Percentiles rank a stretch among this genome's conserved stretches.
Conservation (phyloP, 2,797 vertebrate species). For the Neostethus bicornis region DNA sequence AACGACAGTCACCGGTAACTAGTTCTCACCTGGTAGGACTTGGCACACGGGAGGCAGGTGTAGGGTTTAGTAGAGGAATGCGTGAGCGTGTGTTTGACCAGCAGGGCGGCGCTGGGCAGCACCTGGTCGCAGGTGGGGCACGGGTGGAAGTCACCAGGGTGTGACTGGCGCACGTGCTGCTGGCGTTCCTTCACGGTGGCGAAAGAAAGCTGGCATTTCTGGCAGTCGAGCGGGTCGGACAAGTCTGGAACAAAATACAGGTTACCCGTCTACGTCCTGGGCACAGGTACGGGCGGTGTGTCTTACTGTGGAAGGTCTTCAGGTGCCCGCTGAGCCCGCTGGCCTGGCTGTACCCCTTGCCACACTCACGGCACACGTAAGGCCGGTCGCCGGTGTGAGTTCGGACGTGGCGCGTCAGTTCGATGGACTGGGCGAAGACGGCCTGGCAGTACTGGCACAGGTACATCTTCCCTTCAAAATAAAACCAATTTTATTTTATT, state of each 20-base stretch:
- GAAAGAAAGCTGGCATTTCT: conserved; percentile 92
- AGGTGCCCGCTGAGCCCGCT: conserved; percentile 90
- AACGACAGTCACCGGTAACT: neutral
- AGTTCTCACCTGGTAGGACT: conserved; percentile 88
- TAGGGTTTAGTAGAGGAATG: conserved; percentile 86
- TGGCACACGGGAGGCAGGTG: conserved; percentile 88
- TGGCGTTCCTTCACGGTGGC: conserved; percentile 86
- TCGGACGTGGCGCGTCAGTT: conserved; percentile 87
- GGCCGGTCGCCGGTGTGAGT: conserved; percentile 92
- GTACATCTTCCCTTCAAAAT: conserved; percentile 87
- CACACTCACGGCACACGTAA: conserved; percentile 88
- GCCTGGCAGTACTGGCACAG: conserved; percentile 90
- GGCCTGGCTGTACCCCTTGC: conserved; percentile 92
- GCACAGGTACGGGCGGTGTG: too few species aligned
- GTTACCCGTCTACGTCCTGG: too few species aligned
- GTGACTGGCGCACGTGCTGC: conserved; percentile 84
- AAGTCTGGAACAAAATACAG: conserved; percentile 71
- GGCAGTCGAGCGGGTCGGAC: conserved; percentile 88
- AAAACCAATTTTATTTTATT: too few species aligned
- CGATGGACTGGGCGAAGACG: conserved; percentile 89
- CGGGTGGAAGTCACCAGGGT: conserved; percentile 87
- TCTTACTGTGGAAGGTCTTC: conserved; percentile 87
- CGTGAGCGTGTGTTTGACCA: conserved; percentile 84
- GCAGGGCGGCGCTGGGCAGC: conserved; percentile 81
- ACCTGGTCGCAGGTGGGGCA: conserved; percentile 85